Evolutionary conservation across 1,140 invertebrate species (phyloP), one percentile per base, ranked within the genome.

Genomic region (Orussus abietinus): DNA sequence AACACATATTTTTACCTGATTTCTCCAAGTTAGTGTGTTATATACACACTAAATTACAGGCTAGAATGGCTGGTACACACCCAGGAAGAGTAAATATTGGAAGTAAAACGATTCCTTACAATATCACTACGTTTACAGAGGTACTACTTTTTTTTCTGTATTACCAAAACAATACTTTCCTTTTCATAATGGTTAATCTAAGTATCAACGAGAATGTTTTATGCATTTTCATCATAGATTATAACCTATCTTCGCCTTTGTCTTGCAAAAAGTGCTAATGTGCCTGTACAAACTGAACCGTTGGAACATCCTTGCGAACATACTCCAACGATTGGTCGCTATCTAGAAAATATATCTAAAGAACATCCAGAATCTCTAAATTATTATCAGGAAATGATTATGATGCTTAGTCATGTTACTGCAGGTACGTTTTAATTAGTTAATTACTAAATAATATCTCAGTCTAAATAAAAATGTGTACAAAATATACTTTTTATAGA

Each of bases 171-270:
- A 19, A n/a, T 20, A 20, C 35, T 22, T 32, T 21, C 10, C 30
- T 15, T 36, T 15, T 18, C 15, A 33, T 3, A 33, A 10, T 17
- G 13, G 18, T 12, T 18, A 13, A 37, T 12, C 31, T 30, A 17
- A 13, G 3, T 31, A 14, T 11, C 14, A 26, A 26, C 20, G 9
- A 7, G n/a, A n/a, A n/a, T n/a, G n/a, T 19, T 26, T 42, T 33
- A 14, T 28, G 20, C 50, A 51, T 46, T 69, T 72, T n/a, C n/a
- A n/a, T n/a, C n/a, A 11, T 58, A 89, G 84, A 83, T 90, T 44
- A 64, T 92, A 4, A 73, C 82, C 3, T 92, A 91, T 66, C 64
- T 90, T 38, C 77, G 88, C 3, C 74, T 89, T 53, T 90, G 88
- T 59, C 66, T 92, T 13, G 69, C 74, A 13, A 77, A 75, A 57